A percentile compares a stretch with the other conserved stretches of the same genome.
phyloP scores from a whole-genome alignment of 2,113 vertebrate species.

The Charina bottae region DNA sequence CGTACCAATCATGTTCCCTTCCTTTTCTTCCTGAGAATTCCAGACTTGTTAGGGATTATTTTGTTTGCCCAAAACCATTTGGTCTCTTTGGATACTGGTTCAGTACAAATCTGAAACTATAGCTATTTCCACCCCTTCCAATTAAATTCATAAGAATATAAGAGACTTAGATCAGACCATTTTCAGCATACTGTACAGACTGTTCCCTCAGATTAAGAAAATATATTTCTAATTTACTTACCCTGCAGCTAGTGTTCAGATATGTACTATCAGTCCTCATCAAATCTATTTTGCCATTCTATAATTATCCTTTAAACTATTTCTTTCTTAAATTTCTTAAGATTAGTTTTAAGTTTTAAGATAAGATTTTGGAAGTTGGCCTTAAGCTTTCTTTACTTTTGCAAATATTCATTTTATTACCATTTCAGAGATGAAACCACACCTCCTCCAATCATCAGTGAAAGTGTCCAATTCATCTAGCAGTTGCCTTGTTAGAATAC shows the following conservation, averaged over 20 bases:
- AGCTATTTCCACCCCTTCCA: neutral
- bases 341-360: neutral
- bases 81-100: neutral
- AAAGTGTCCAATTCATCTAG: constrained; percentile 28
- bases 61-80: neutral
- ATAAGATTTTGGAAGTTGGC: constrained; percentile 63
- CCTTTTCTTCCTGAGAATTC: neutral
- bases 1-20: too few relatives aligned
- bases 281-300: neutral
- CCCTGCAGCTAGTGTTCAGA: too few relatives aligned
- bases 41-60: too few relatives aligned
- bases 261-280: neutral
- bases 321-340: neutral
- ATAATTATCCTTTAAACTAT: neutral
- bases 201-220: too few relatives aligned
- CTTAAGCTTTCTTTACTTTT: constrained; percentile 39
- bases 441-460: constrained; percentile 45
- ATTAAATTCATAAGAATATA: too few relatives aligned
- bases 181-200: too few relatives aligned
- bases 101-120: neutral
- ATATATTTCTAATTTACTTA: too few relatives aligned
- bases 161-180: too few relatives aligned
- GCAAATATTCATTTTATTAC: constrained; percentile 68
- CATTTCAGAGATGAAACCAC: constrained; percentile 50
- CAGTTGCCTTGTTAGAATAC: constrained; percentile 8